Conservation (phyloP, 2,113 vertebrate genomes). For the Prinia subflava region DNA sequence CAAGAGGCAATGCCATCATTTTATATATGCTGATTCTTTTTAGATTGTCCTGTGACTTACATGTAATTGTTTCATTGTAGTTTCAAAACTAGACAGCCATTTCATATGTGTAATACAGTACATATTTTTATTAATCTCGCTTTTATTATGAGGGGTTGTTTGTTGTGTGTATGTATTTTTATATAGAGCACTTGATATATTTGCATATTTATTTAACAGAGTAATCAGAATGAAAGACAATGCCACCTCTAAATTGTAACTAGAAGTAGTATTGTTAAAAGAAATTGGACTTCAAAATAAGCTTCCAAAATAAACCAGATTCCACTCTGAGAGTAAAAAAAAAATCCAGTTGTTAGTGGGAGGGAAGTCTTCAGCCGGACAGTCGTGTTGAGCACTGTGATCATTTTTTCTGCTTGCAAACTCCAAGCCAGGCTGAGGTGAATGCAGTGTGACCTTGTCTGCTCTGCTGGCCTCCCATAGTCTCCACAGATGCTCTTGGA, state of each 20-base stretch:
- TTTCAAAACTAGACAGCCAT: slow-evolving; percentile 13
- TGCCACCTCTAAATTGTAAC: neutral
- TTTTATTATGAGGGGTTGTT: slow-evolving; percentile 9
- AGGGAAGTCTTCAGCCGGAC: neutral
- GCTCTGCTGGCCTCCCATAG: neutral
- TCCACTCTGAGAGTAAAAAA: neutral
- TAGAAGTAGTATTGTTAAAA: neutral
- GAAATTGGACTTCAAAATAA: neutral
- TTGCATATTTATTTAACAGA: slow-evolving; percentile 59
- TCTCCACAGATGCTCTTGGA: neutral
- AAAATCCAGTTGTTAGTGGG: neutral
- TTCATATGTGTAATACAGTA: slow-evolving; percentile 21
- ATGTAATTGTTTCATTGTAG: neutral
- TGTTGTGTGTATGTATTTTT: neutral
- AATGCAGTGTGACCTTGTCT: neutral
- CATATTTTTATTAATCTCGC: slow-evolving; percentile 1
- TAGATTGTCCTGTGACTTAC: neutral
- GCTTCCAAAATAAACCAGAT: neutral
- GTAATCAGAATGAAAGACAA: slow-evolving; percentile 2
- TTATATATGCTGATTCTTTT: neutral
- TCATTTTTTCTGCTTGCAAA: neutral
- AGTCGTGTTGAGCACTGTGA: neutral
- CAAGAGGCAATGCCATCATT: neutral
- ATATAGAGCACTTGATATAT: slow-evolving; percentile 17
- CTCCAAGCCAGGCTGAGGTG: neutral